Base-by-base conservation (phyloP, 2,888 invertebrate species). In the Thymelicus sylvestris region DNA sequence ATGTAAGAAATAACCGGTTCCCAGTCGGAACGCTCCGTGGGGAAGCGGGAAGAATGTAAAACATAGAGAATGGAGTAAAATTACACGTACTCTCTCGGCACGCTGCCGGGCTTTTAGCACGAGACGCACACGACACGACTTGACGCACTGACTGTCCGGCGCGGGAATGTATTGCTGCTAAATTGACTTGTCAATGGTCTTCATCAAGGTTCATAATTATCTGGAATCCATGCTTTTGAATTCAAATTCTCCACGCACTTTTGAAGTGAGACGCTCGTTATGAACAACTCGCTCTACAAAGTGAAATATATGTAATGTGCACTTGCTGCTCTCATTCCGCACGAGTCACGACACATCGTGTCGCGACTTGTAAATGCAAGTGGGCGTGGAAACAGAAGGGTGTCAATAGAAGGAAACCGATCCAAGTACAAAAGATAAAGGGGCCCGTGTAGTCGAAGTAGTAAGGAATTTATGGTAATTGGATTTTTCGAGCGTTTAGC, bases 1-100 rank as follows among this genome's bases (percentile, higher is more conserved):
- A 87, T 86, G 87, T 87, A 84, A 87, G 88, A 85, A 89, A 90
- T 88, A 90, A 88, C 86, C 83, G 83, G 83, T 81, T 86, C 81
- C 83, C 80, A 81, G 84, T 82, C 76, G 84, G 82, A 86, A 80
- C 83, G 81, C 74, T 86, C 83, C 81, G 85, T 65, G 69, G 86
- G 81, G 88, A 85, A 79, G 79, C 75, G 78, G 79, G 78, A 81
- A 80, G 86, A 87, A 89, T 89, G 88, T 85, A 86, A 88, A 89
- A 88, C 86, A 86, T 83, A 83, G 85, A 79, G 81, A 80, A 83
- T 83, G 78, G 80, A 80, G 81, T 80, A 79, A 86, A 85, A 88
- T 87, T 83, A 88, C 84, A 87, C 80, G 80, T 83, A 78, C 77
- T 76, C 68, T 39, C 31, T 39, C 47, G 48, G 63, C 24, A 59